Evolutionary conservation across 2,888 invertebrate species (phyloP), one percentile per base, ranked within the genome.

Genomic region (Hirtodrosophila confusa): DNA sequence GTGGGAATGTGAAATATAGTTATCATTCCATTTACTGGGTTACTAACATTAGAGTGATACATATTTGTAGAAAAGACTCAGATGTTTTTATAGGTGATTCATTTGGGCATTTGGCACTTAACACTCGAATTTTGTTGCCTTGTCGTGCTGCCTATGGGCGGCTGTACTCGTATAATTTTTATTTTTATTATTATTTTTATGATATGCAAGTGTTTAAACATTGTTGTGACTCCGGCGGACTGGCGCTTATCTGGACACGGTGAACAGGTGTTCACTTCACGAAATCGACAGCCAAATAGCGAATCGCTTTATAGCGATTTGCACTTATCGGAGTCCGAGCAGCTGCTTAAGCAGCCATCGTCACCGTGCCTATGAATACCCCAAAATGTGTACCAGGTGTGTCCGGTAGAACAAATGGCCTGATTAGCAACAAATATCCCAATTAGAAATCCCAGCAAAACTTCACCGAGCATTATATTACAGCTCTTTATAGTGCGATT

Each of bases 251-350:
- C 76, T 33, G 12, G 27, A 50, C 41, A 12, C 6, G 31, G 12
- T 7, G 53, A 76, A 74, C 76, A 76, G 78, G 78, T 76, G 76
- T 78, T 69, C 76, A 67, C 55, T 78, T 66, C 23, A 73, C 31
- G 29, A 48, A 41, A 48, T 56, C 43, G 12, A 35, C 63, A 41
- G 11, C 11, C 24, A 48, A 48, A 41, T 31, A 47, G 29, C 33
- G 11, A 69, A 48, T 27, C 8, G 48, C 29, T 63, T 73, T 66
- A 60, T 60, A 48, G 48, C 75, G 50, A 61, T 31, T 44, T 43
- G 29, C 35, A 41, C 64, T 70, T 76, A 76, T 74, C 70, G 51
- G 53, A 35, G 37, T 43, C 17, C 41, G 27, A 58, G 61, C 75
- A 67, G 76, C 75, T 73, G 71, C 50, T 43, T 23, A 31, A 50